Evolutionary conservation across 1,140 invertebrate species (phyloP).

Genomic region (Megathymus violae): DNA sequence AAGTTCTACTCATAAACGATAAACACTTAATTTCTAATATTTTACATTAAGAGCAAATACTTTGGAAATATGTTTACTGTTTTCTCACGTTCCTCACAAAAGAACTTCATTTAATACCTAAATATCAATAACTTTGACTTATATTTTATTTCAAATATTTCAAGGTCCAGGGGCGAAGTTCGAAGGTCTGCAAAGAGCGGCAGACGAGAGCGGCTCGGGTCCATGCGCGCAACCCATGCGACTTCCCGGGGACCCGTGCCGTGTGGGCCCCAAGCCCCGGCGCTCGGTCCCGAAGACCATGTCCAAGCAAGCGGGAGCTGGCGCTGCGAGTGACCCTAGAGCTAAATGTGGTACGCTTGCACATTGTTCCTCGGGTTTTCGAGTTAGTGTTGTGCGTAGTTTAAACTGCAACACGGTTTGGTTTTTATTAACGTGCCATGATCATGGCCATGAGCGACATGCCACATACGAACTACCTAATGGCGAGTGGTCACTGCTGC

Average conservation of each 20-base stretch:
- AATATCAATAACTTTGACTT: background rate
- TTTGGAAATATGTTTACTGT: no score
- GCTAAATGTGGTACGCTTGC: slow-evolving; percentile 65
- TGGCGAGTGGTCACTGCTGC: no score
- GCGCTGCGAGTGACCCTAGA: slow-evolving; percentile 50
- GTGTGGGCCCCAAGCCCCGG: slow-evolving; percentile 75
- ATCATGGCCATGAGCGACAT: no score
- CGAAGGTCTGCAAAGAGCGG: slow-evolving; percentile 79
- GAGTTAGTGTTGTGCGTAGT: no score
- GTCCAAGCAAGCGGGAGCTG: slow-evolving; percentile 56
- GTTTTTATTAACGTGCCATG: no score
- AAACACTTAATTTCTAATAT: no score
- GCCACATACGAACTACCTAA: no score
- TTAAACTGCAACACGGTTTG: no score
- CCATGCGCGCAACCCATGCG: slow-evolving; percentile 81
- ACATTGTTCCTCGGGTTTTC: no score
- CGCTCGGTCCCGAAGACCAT: slow-evolving; percentile 59
- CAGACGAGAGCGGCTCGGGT: slow-evolving; percentile 75
- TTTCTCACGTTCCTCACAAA: no score
- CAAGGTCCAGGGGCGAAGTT: slow-evolving; percentile 83
- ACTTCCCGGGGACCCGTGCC: slow-evolving; percentile 80
- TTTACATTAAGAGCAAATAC: no score
- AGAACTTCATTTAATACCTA: background rate
- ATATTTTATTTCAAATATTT: slow-evolving; percentile 10
- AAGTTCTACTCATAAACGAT: no score